Percentiles rank a stretch among this genome's conserved stretches.
These are phyloP conservation scores for Amblyornis subalaris DNA, from an alignment of 2,113 vertebrate genomes.

Conservation along the genomic window DNA sequence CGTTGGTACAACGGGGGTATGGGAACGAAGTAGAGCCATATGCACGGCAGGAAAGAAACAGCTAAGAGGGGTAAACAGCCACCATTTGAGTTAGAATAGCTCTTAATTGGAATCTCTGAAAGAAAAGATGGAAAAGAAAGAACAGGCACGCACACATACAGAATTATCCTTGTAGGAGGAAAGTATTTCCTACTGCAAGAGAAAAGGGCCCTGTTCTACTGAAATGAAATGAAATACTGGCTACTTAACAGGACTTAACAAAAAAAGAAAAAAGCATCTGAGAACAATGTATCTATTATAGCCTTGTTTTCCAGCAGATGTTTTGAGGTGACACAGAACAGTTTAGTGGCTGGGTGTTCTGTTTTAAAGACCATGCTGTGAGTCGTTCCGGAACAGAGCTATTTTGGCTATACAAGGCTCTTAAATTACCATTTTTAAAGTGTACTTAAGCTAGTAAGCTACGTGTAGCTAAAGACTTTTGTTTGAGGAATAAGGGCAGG, in stretches of 20 bases:
- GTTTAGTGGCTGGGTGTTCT: conserved; percentile 49
- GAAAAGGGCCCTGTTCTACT: conserved; percentile 46
- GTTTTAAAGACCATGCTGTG: conserved; percentile 53
- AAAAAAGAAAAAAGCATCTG: conserved; percentile 21
- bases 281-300: conserved; percentile 66
- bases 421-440: conserved; percentile 65
- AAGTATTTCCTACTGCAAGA: conserved; percentile 35
- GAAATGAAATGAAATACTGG: conserved; percentile 35
- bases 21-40: not conserved
- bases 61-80: not conserved
- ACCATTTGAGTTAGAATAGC: not conserved
- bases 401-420: conserved; percentile 49
- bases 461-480: conserved; percentile 46
- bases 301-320: conserved; percentile 64
- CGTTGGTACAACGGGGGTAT: rapidly evolving
- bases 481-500: not conserved
- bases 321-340: conserved; percentile 55
- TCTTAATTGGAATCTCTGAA: not conserved
- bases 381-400: conserved; percentile 61
- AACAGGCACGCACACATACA: not conserved
- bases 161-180: not conserved
- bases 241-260: conserved; percentile 36
- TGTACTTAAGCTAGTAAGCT: conserved; percentile 60
- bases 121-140: conserved; percentile 11
- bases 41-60: not conserved